These are phyloP conservation scores for Cardiocondyla obscurior DNA, from an alignment of 1,140 invertebrate species.

Conservation along the genomic window DNA sequence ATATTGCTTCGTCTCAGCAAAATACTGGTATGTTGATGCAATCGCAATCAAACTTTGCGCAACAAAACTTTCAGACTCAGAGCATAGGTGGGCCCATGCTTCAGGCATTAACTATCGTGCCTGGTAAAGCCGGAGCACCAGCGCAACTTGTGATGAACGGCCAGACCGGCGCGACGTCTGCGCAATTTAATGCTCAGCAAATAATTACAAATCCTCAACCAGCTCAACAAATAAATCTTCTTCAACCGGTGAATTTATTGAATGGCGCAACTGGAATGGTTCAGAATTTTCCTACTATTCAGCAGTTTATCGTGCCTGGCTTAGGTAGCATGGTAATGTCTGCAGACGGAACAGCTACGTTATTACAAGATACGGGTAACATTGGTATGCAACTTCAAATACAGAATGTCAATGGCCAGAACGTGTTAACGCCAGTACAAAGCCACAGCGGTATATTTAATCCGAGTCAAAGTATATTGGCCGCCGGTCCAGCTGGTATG, in stretches of 20 bases:
- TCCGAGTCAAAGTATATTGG: slow-evolving; percentile 87
- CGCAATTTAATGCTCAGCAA: slow-evolving; percentile 88
- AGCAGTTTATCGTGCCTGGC: slow-evolving; percentile 92
- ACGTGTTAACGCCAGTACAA: slow-evolving; percentile 90
- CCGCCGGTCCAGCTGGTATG: slow-evolving; percentile 89
- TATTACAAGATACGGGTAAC: slow-evolving; percentile 88
- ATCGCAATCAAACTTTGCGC: slow-evolving; percentile 81
- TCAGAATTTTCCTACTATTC: slow-evolving; percentile 91
- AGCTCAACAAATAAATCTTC: slow-evolving; percentile 90
- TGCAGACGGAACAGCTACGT: slow-evolving; percentile 87
- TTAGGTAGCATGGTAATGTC: slow-evolving; percentile 91
- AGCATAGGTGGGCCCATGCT: slow-evolving; percentile 86
- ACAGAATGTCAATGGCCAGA: slow-evolving; percentile 91
- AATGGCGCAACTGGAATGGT: slow-evolving; percentile 89
- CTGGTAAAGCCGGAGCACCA: slow-evolving; percentile 88
- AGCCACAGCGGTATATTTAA: slow-evolving; percentile 85
- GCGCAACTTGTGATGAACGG: slow-evolving; percentile 90
- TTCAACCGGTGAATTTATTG: slow-evolving; percentile 91
- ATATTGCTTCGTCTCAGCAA: slow-evolving; percentile 88
- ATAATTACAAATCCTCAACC: slow-evolving; percentile 88
- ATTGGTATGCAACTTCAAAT: slow-evolving; percentile 90
- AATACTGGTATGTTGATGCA: slow-evolving; percentile 83
- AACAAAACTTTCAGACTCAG: slow-evolving; percentile 81
- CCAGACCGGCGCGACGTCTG: slow-evolving; percentile 84
- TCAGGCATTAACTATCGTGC: slow-evolving; percentile 90